A percentile compares a stretch with the other conserved stretches of the same genome.
These are phyloP conservation scores for Tolmerus cingulatus DNA, from an alignment of 2,888 invertebrate species.

Conservation along the genomic window DNA sequence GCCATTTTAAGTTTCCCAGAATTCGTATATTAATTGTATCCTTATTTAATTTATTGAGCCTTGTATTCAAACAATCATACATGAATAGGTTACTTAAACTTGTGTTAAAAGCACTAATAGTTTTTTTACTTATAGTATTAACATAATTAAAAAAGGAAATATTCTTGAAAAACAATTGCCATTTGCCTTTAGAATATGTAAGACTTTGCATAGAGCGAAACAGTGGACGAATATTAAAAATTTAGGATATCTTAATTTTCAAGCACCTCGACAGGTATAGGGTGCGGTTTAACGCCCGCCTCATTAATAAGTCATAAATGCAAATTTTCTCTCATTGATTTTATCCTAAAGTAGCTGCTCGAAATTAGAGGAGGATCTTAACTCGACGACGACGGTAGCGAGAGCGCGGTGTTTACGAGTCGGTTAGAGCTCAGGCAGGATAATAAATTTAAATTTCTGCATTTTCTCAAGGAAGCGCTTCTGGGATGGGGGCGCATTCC, in stretches of 20 bases:
- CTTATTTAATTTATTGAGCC: no score
- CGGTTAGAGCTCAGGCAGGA: conserved; percentile 3
- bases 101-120: no score
- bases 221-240: background rate
- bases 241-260: background rate
- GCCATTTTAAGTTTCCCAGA: no score
- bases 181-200: background rate
- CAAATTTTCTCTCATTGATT: background rate
- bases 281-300: background rate
- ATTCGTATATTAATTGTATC: no score
- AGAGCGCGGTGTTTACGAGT: background rate
- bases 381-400: background rate
- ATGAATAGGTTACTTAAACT: no score
- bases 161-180: background rate
- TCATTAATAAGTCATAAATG: background rate
- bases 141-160: no score
- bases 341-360: background rate
- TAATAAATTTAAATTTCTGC: conserved; percentile 34
- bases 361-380: background rate
- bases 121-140: no score
- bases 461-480: conserved; percentile 29
- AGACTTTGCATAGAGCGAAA: background rate
- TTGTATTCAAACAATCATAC: no score
- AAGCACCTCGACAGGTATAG: background rate
- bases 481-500: background rate